Evolutionary conservation across 1,140 invertebrate genomes (phyloP), one percentile per base, ranked within the genome.

Genomic region (Marisa cornuarietis): DNA sequence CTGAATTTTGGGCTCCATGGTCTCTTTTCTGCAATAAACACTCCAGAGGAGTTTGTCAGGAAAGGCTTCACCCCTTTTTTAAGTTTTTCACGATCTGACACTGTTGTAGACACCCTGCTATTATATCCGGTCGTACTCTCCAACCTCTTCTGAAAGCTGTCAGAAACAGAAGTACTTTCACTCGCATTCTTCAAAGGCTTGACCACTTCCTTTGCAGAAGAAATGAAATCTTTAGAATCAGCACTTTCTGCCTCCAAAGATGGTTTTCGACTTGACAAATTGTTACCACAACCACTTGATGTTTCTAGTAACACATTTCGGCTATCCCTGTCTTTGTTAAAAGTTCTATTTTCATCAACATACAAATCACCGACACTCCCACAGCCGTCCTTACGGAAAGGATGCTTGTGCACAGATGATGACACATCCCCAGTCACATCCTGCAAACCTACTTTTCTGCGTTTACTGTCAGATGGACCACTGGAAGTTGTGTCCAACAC

Each of bases 391-490:
- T 77, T 66, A 51, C 54, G 76, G 54, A 66, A 77, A 42, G 63
- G 26, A 77, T 77, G 76, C 68, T 68, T 68, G 54, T 58, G 54
- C 54, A 58, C 54, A 58, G 54, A 11, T 58, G 54, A 58, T 6
- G 65, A 68, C 49, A 68, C 62, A 11, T 77, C 76, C 62, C 74
- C 49, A 18, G 24, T 26, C 49, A 20, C 31, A 26, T 77, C 76
- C 26, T n/a, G 65, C n/a, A 77, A 66, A 18, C 68, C 76, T 42
- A 77, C 10, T 11, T 42, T 68, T 10, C 76, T 31, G 14, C 76
- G 76, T 42, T 77, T 77, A 26, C 31, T 54, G 3, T 77, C 76
- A 20, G 65, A 69, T 63, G 76, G 76, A 49, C 76, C 68, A 63
- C 63, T 69, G 62, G 52, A 49, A 20, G 76, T 22, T 26, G 62